A percentile compares a stretch with the other conserved stretches of the same genome.
Conservation (phyloP, 2,797 vertebrate species). For the Bovichtus variegatus region DNA sequence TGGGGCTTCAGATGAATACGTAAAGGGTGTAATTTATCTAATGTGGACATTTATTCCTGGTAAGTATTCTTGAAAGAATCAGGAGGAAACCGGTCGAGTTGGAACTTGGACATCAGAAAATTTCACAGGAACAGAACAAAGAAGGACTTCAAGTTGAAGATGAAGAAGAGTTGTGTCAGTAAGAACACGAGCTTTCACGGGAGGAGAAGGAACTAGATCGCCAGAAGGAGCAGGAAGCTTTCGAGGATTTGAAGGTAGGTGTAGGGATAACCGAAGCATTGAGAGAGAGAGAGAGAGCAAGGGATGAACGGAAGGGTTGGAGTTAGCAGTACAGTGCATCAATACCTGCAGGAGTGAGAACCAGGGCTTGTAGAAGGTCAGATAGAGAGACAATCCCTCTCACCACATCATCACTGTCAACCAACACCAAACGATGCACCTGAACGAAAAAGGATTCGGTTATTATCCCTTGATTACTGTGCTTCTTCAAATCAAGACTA, state of each 20-base stretch:
- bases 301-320: conserved; percentile 29
- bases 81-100: neutral
- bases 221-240: conserved; percentile 12
- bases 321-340: conserved; percentile 92
- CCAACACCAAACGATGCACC: conserved; percentile 97
- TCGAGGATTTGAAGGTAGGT: conserved; percentile 7
- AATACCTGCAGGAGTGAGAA: conserved; percentile 96
- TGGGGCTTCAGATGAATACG: neutral
- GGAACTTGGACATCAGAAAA: neutral
- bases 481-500: neutral
- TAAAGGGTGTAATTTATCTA: neutral
- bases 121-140: conserved; percentile 1
- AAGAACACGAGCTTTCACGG: conserved; percentile 29
- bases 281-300: conserved; percentile 40
- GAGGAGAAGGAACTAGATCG: neutral
- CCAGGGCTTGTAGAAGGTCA: conserved; percentile 95
- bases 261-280: conserved; percentile 2
- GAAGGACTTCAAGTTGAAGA: conserved; percentile 1
- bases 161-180: neutral
- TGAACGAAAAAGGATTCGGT: conserved; percentile 48
- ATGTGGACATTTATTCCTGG: neutral
- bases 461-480: neutral
- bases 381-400: conserved; percentile 96
- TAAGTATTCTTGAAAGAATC: neutral
- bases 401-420: conserved; percentile 89